Evolutionary conservation across 1,140 invertebrate species (phyloP).

Genomic region (Spodoptera frugiperda): DNA sequence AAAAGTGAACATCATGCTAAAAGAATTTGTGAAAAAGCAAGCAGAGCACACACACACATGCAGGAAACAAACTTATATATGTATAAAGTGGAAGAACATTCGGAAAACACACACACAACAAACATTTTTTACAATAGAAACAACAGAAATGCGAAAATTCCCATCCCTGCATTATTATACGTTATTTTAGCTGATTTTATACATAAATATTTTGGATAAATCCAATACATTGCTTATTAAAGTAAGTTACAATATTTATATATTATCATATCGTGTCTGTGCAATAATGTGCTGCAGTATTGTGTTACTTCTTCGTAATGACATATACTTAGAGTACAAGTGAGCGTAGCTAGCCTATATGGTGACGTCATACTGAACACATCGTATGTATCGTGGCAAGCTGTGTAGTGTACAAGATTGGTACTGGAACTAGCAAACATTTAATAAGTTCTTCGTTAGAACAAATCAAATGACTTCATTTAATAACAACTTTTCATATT

Average conservation of each 20-base stretch:
- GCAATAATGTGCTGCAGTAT: slow-evolving; percentile 4
- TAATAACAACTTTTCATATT: not conserved
- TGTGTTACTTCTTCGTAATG: not conserved
- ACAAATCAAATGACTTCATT: slow-evolving; percentile 16
- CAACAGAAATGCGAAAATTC: not conserved
- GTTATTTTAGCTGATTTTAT: not conserved
- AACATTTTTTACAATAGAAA: not conserved
- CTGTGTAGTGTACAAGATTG: slow-evolving; percentile 39
- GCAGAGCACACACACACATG: slow-evolving; percentile 57
- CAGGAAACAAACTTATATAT: slow-evolving; percentile 39
- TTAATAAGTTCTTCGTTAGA: slow-evolving; percentile 1
- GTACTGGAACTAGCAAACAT: slow-evolving; percentile 43
- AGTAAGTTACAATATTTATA: slow-evolving; percentile 5
- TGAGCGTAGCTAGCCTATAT: slow-evolving; percentile 28
- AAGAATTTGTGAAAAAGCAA: slow-evolving; percentile 66
- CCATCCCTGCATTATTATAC: not conserved
- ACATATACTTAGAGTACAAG: slow-evolving; percentile 8
- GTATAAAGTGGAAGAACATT: slow-evolving; percentile 28
- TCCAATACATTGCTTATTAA: not conserved
- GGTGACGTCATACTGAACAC: not conserved
- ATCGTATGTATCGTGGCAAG: slow-evolving; percentile 29
- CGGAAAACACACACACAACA: slow-evolving; percentile 4
- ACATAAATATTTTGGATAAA: not conserved
- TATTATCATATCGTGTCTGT: slow-evolving; percentile 8
- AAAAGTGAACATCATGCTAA: slow-evolving; percentile 50